Base-by-base conservation (phyloP, 2,113 vertebrate species). In the Phoxinus phoxinus region DNA sequence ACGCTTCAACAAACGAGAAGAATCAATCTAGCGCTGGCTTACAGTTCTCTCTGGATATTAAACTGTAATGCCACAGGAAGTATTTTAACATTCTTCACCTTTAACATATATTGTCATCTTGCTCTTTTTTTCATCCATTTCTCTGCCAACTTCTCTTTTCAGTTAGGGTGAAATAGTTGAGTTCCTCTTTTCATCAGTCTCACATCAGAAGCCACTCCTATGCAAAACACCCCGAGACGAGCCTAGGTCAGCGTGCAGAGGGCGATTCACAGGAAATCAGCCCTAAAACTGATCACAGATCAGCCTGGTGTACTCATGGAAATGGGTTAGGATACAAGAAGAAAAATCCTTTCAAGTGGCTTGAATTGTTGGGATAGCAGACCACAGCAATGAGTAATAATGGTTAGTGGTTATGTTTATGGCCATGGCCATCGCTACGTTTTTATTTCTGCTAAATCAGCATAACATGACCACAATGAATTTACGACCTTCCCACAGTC, bases 121-220 rank as follows among this genome's bases (percentile, higher is more conserved):
- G 6, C 17, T 53, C 15, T 30, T 23, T 17, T 30, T 23, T 12
- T 2, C 25, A 21, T 51, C 41, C 10, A 32, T 37, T 30, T 87
- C 75, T 79, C 84, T 76, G 25, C 37, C 75, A 71, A 23, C 69
- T 88, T 88, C 87, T 86, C 86, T 69, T 89, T 89, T 88, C 88
- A 85, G 84, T 88, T 87, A 81, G 44, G 53, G 25, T 87, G 44
- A 80, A 89, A 86, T 76, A 48, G 72, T 67, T n/a, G 61, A 84
- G 74, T 89, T 90, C 88, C 87, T 87, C 88, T 89, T 90, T 87
- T 63, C 32, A 84, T 35, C 46, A 83, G 80, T 82, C 63, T 67
- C 82, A 37, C 51, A 82, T 85, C 87, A 86, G 65, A 67, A 83
- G 69, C 37, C 63, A 46, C 72, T 77, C 61, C 77, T 48, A 84